Conservation (phyloP, 2,797 vertebrate genomes). For the Oryzias dopingdopingensis region DNA sequence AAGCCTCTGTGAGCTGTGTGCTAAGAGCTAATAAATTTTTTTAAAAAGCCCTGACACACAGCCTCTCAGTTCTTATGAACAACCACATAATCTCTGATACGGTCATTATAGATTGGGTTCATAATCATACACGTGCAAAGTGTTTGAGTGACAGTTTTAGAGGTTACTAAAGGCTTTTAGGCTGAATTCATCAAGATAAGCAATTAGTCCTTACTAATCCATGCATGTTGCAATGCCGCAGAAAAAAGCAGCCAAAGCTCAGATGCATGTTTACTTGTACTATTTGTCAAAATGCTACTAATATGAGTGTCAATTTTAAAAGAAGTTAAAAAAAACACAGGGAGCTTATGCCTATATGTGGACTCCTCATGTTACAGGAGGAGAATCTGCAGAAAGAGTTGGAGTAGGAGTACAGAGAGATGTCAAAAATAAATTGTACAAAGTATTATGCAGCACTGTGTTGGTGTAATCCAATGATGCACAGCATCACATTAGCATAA, state of each 20-base stretch:
- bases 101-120: conserved; percentile 31
- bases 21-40: conserved; percentile 25
- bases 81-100: conserved; percentile 25
- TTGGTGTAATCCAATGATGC: conserved; percentile 59
- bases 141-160: conserved; percentile 36
- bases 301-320: conserved; percentile 5
- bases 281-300: conserved; percentile 31
- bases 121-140: conserved; percentile 18
- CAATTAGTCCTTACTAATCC: conserved; percentile 54
- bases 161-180: conserved; percentile 50
- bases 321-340: background rate
- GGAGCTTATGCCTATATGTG: background rate
- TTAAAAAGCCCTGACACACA: background rate
- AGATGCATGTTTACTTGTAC: conserved; percentile 45
- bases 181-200: conserved; percentile 49
- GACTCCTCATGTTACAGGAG: conserved; percentile 22
- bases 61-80: conserved; percentile 31
- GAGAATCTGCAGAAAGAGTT: conserved; percentile 56
- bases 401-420: conserved; percentile 56
- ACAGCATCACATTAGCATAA: conserved; percentile 40
- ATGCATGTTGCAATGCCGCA: conserved; percentile 42
- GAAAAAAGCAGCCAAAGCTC: conserved; percentile 43
- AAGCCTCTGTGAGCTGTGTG: conserved; percentile 3
- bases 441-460: conserved; percentile 50
- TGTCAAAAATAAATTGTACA: conserved; percentile 57